Evolutionary conservation across 2,888 invertebrate genomes (phyloP).

Genomic region (Cantharis rustica): DNA sequence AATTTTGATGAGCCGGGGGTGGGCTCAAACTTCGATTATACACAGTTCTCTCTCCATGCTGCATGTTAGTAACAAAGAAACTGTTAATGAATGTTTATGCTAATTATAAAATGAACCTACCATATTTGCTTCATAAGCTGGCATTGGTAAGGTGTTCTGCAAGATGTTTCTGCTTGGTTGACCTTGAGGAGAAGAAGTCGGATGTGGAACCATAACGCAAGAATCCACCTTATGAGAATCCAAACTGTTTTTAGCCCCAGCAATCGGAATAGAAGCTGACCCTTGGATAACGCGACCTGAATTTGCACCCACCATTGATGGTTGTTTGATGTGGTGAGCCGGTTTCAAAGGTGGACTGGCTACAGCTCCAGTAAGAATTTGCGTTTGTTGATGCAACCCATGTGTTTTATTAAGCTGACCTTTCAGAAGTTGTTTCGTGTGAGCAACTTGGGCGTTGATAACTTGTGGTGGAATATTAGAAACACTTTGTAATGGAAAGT

Average conservation of each 20-base stretch:
- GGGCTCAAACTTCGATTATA: slow-evolving; percentile 68
- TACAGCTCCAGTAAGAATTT: slow-evolving; percentile 59
- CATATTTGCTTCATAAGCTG: slow-evolving; percentile 70
- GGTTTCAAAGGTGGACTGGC: slow-evolving; percentile 53
- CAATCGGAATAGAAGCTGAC: slow-evolving; percentile 60
- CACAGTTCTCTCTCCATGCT: slow-evolving; percentile 60
- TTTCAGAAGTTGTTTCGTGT: slow-evolving; percentile 51
- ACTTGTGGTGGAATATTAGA: slow-evolving; percentile 23
- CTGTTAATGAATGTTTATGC: slow-evolving; percentile 9
- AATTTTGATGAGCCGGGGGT: slow-evolving; percentile 85
- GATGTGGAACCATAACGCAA: slow-evolving; percentile 60
- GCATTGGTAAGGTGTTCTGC: slow-evolving; percentile 63
- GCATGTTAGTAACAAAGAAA: slow-evolving; percentile 54
- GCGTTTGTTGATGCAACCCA: slow-evolving; percentile 46
- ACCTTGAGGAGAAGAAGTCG: slow-evolving; percentile 55
- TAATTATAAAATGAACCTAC: slow-evolving; percentile 61
- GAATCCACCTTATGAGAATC: slow-evolving; percentile 63
- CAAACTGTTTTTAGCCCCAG: slow-evolving; percentile 52
- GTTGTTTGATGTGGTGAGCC: slow-evolving; percentile 34
- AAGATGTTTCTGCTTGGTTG: slow-evolving; percentile 59
- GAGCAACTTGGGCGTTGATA: slow-evolving; percentile 56
- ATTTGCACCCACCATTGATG: slow-evolving; percentile 54
- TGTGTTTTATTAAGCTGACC: slow-evolving; percentile 33
- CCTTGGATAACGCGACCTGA: slow-evolving; percentile 61
- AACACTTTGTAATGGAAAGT: slow-evolving; percentile 31